Evolutionary conservation across 2,797 vertebrate species (phyloP), one percentile per base, ranked within the genome.

Genomic region (Pangasius djambal): DNA sequence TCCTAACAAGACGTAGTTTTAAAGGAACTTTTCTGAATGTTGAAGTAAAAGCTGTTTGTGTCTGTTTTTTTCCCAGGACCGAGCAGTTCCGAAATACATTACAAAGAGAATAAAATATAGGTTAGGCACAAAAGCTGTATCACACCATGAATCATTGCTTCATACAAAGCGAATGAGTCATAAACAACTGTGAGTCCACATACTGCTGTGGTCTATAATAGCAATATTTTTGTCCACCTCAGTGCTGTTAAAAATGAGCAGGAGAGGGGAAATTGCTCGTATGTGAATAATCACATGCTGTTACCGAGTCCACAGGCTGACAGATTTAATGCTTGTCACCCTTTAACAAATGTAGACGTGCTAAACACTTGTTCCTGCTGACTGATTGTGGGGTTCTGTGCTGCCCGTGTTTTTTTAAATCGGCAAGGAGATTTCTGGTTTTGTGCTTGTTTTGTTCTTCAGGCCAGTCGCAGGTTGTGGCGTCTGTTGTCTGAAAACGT

Each of bases 121-220:
- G 69, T 69, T 75, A 57, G 86, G 16, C 59, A 44, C 78, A 37
- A 74, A 72, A 70, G 31, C 55, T 86, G 55, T 25, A 86, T 87
- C 69, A 50, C 44, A n/a, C 85, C 65, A 57, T 87, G 85, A 89
- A 70, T 89, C 85, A 86, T 55, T 31, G 44, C 28, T 77, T 82
- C 6, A 72, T 55, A 89, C 85, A 83, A 77, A 83, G 78, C 31
- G 34, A 63, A 75, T 89, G 88, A 89, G 85, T 89, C 88, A 89
- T 67, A 61, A 87, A 83, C 77, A 74, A 83, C 48, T 31, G 63
- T 7, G 74, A 59, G 31, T 86, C 67, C 88, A 34, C 88, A 86
- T 57, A 70, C 34, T 12, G 61, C 88, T 77, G 61, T 25, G 67
- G 59, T 44, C 50, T 44, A 55, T 70, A 40, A 48, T 88, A 18